These are phyloP conservation scores for Polyommatus icarus DNA, from an alignment of 2,888 invertebrate species.

Conservation along the genomic window DNA sequence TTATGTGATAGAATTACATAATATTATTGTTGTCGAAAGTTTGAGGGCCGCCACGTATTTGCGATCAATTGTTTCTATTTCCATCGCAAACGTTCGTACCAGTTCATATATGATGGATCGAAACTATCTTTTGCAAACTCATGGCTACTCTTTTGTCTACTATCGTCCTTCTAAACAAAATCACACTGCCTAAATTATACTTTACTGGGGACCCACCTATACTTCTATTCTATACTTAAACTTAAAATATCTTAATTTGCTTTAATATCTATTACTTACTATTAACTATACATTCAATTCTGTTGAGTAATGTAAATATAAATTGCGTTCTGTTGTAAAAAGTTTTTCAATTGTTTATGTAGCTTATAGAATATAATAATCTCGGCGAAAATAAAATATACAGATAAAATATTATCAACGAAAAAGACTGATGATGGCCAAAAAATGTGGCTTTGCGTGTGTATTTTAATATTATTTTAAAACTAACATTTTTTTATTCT, in stretches of 20 bases:
- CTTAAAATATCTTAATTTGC: too few species aligned
- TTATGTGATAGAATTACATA: background rate
- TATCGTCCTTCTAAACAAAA: background rate
- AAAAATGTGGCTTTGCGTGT: background rate
- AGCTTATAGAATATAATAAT: too few species aligned
- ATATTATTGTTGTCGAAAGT: background rate
- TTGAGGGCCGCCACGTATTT: background rate
- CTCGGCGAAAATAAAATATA: background rate
- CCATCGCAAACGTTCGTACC: background rate
- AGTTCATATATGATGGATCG: background rate
- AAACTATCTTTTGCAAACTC: background rate
- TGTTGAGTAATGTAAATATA: background rate
- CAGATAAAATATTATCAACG: background rate
- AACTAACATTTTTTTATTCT: background rate
- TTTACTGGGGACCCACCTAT: background rate
- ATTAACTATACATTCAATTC: background rate
- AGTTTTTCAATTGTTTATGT: background rate
- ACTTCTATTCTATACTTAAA: background rate
- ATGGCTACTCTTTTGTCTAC: background rate
- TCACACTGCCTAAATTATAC: background rate
- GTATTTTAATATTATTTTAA: background rate
- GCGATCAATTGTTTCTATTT: background rate
- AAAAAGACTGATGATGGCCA: background rate
- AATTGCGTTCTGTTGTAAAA: background rate
- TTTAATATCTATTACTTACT: too few species aligned